Conservation (phyloP, 1,140 invertebrate species). For the Panonychus citri region DNA sequence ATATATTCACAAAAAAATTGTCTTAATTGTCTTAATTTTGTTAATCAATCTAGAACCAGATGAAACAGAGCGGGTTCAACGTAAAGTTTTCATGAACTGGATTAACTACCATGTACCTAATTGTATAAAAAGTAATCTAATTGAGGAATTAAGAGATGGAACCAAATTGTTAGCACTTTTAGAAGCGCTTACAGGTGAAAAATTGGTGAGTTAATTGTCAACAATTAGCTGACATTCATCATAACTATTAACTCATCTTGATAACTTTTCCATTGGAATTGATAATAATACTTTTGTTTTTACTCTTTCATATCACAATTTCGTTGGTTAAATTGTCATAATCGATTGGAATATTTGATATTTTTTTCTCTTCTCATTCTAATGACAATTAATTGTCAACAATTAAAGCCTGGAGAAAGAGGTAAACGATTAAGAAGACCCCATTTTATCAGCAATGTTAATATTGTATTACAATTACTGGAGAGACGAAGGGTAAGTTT, state of each 20-base stretch:
- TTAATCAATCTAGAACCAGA: background rate
- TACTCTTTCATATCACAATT: no score
- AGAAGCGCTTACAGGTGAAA: slow-evolving; percentile 2
- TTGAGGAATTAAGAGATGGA: slow-evolving; percentile 1
- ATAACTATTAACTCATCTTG: no score
- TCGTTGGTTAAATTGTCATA: no score
- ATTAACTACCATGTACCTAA: slow-evolving; percentile 1
- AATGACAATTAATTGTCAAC: background rate
- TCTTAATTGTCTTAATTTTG: background rate
- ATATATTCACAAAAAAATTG: background rate
- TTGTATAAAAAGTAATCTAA: background rate
- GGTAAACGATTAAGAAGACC: background rate
- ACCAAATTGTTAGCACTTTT: background rate
- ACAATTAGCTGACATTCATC: no score
- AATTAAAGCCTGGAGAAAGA: background rate
- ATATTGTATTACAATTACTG: background rate
- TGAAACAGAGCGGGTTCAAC: slow-evolving; percentile 1
- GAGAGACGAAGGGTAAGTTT: slow-evolving; percentile 3
- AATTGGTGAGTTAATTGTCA: background rate
- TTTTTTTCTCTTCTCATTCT: no score
- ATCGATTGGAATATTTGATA: no score
- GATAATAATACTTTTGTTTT: no score
- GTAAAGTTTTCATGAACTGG: slow-evolving; percentile 1
- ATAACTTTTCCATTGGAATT: no score
- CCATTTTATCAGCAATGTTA: slow-evolving; percentile 4